Evolutionary conservation across 2,888 invertebrate genomes (phyloP), one percentile per base, ranked within the genome.

Genomic region (Nomada lathburiana): DNA sequence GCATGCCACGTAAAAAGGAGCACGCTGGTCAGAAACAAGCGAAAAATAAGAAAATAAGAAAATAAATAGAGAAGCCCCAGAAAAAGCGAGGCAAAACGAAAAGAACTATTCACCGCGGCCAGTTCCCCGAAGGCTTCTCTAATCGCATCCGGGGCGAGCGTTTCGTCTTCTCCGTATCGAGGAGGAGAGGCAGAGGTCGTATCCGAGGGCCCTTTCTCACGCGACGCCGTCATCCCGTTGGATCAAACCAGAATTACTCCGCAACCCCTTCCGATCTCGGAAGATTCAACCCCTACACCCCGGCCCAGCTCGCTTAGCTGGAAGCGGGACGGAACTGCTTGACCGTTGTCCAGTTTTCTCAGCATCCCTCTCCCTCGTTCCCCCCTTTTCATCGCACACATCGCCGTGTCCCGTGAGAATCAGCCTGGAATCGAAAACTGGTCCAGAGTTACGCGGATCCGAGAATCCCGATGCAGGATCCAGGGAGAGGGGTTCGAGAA

Each of bases 331-430:
- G 88, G 83, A 64, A 53, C 70, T 64, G 74, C 68, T 92, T 93
- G 93, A 93, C 93, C 93, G 92, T 92, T 94, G 94, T 93, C 94
- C 94, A 93, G 91, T 92, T 91, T 47, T 91, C 91, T 89, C 92
- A 91, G 92, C 92, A 92, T 92, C 93, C 90, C 84, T 85, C 81
- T 74, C 85, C 67, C 55, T 26, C 5, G 20, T 13, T 13, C 0
- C 44, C 36, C 16, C 20, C 20, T 36, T n/a, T 53, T 23, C 7
- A 5, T 13, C 13, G 20, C 13, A 44, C 16, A 0, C 29, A 16
- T 5, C 50, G 10, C n/a, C 16, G 55, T 26, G 88, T 87, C 86
- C 89, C 90, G 90, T 90, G 90, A 90, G 90, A 90, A 90, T 88
- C 76, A 73, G 60, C 85, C 84, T 76, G 82, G 86, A 85, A 90